phyloP scores from a whole-genome alignment of 1,140 invertebrate species.

The Triops longicaudatus region DNA sequence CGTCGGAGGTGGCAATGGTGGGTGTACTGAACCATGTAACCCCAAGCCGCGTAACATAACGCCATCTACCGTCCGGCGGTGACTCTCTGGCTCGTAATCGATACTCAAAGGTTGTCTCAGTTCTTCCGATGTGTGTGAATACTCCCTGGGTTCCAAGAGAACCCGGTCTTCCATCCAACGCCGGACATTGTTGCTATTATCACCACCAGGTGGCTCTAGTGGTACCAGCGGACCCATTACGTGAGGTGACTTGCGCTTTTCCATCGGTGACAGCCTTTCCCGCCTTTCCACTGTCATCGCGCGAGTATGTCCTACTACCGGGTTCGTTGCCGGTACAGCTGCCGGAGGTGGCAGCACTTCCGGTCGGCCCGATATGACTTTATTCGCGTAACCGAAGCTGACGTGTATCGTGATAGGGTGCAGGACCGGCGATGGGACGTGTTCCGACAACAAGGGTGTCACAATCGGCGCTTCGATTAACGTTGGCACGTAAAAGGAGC shows the following conservation, averaged over 20 bases:
- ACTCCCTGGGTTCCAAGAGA: background rate
- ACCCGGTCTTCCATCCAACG: background rate
- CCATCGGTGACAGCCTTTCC: background rate
- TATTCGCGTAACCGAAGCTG: slow-evolving; percentile 50
- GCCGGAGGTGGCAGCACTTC: background rate
- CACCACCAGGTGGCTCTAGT: background rate
- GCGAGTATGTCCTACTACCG: background rate
- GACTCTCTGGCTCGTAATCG: background rate
- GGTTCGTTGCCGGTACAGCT: background rate
- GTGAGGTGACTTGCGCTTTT: background rate
- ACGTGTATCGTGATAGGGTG: slow-evolving; percentile 88
- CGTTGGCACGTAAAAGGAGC: slow-evolving; percentile 83
- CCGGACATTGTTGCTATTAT: background rate
- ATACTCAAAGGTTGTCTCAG: background rate
- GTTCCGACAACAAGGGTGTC: slow-evolving; percentile 46
- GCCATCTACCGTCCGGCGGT: background rate
- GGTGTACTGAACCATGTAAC: background rate
- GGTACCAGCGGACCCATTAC: background rate
- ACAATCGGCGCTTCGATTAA: slow-evolving; percentile 71
- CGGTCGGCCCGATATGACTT: slow-evolving; percentile 12
- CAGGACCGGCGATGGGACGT: slow-evolving; percentile 50
- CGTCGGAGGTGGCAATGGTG: background rate
- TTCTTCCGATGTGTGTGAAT: background rate
- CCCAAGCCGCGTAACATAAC: background rate
- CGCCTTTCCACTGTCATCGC: background rate